phyloP scores from a whole-genome alignment of 1,140 invertebrate species.

The Sminthurinus signatus region DNA sequence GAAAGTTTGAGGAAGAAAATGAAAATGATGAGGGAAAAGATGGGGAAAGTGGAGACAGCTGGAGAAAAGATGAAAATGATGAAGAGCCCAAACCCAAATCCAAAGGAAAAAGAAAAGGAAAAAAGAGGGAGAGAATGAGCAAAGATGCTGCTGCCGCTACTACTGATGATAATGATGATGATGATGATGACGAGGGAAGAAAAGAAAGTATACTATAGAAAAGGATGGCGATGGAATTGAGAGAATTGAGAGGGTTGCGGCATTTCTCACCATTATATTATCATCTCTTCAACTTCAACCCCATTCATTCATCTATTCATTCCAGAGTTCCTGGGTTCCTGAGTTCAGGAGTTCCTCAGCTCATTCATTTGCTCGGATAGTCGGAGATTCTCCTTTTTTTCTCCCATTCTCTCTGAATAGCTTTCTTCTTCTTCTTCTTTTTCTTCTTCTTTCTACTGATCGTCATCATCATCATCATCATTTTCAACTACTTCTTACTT shows the following conservation, averaged over 20 bases:
- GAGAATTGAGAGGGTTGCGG: neutral
- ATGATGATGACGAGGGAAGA: neutral
- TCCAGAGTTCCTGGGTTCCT: neutral
- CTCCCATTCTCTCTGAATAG: neutral
- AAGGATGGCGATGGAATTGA: neutral
- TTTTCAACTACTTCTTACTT: too few species aligned
- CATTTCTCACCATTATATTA: slow-evolving; percentile 9
- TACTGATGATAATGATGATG: neutral
- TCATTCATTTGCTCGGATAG: neutral
- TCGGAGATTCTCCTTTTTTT: neutral
- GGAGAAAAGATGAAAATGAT: neutral
- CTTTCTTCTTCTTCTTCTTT: neutral
- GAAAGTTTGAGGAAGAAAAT: too few species aligned
- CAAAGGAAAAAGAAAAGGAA: neutral
- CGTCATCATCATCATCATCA: neutral
- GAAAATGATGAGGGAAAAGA: too few species aligned
- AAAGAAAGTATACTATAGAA: neutral
- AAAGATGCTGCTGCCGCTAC: neutral
- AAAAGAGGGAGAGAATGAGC: neutral
- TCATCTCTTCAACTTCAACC: neutral
- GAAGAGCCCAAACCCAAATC: neutral
- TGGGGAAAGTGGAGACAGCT: too few species aligned
- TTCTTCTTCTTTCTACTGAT: neutral
- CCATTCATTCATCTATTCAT: neutral
- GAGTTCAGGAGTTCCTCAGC: neutral